Evolutionary conservation across 2,888 invertebrate genomes (phyloP).

Genomic region (Catocala sponsa): DNA sequence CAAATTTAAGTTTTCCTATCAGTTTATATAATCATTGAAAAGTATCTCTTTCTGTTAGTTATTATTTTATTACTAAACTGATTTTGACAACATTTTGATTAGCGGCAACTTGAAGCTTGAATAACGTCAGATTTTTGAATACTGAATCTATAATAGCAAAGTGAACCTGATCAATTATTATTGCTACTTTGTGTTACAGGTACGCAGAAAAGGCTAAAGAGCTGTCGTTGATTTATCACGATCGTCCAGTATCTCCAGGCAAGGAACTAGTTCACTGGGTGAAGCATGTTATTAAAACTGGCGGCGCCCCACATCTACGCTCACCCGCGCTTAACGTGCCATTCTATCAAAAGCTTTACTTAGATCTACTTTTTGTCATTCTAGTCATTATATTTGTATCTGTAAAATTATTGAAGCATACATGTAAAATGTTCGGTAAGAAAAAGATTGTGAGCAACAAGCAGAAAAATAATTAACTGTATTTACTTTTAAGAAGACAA

Average conservation of each 20-base stretch:
- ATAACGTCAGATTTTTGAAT: no score
- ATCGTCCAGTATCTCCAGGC: conserved; percentile 56
- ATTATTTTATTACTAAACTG: no score
- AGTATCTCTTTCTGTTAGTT: no score
- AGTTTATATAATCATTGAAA: no score
- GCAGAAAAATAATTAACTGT: conserved; percentile 7
- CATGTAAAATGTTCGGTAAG: not conserved
- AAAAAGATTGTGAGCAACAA: not conserved
- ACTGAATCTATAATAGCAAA: no score
- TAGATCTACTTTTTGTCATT: conserved; percentile 45
- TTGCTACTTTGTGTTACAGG: conserved; percentile 41
- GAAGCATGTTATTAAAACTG: conserved; percentile 58
- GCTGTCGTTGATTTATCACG: conserved; percentile 59
- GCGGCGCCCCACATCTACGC: conserved; percentile 62
- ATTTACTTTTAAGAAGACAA: not conserved
- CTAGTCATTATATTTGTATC: conserved; percentile 4
- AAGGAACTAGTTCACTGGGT: conserved; percentile 63
- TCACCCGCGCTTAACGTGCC: conserved; percentile 58
- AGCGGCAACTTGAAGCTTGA: no score
- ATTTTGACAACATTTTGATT: no score
- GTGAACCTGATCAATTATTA: no score
- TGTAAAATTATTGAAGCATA: conserved; percentile 4
- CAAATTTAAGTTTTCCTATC: no score
- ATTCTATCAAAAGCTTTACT: conserved; percentile 63
- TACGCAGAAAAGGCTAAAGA: conserved; percentile 54